Evolutionary conservation across 2,797 vertebrate species (phyloP), one percentile per base, ranked within the genome.

Genomic region (Alcedo atthis): DNA sequence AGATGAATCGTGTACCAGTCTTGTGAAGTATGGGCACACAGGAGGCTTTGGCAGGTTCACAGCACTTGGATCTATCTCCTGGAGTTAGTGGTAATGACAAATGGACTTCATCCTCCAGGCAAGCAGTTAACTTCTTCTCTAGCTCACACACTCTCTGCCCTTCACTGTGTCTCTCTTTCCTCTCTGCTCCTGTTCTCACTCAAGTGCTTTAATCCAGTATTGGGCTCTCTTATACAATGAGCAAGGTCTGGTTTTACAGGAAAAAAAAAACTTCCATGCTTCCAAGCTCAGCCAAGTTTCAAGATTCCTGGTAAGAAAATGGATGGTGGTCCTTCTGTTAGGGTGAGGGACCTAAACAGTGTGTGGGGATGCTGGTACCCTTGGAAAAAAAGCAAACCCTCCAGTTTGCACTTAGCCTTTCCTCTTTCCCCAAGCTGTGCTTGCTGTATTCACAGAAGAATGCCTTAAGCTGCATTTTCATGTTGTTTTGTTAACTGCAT

Each of bases 241-340:
- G 15, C 10, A 86, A 79, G 32, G 13, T 64, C 45, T 71, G 30
- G 43, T 33, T 78, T 84, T 30, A 71, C 15, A 61, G 43, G 22
- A 55, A 70, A 40, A 40, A 40, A 40, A 40, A 92, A 82, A 13
- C 4, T 33, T 83, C 35, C 48, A 74, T 22, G 21, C 87, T 89
- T 79, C 77, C 51, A 67, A 71, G 25, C 62, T 49, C 64, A 59
- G 40, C 25, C 48, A 90, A 79, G 76, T 86, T 83, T 84, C 67
- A 89, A 68, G 20, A 43, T 70, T 80, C 37, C 70, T 90, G 24
- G 70, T 87, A 69, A 55, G 59, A 87, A 94, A 84, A 94, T 35
- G 37, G 28, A 76, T 13, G 1, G 24, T 71, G 45, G 25, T 53
- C 74, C 66, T 84, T 82, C 53, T 73, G 33, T 62, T 64, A 58